phyloP scores from a whole-genome alignment of 2,888 invertebrate genomes.

The Drosophila gaucha region DNA sequence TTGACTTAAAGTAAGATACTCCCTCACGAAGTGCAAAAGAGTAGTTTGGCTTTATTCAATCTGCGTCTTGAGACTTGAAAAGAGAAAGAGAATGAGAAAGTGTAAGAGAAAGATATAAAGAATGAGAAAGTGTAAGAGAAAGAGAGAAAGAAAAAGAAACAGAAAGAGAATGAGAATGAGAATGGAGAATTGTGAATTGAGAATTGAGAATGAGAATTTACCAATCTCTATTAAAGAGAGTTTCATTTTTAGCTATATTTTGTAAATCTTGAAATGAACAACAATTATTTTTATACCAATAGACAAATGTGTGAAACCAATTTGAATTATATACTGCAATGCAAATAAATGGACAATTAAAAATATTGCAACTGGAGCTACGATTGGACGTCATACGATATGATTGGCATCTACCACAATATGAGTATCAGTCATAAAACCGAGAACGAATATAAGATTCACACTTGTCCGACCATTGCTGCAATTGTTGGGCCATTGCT shows the following conservation, averaged over 20 bases:
- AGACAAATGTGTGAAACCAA: neutral
- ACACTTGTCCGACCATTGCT: conserved; percentile 56
- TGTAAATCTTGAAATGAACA: neutral
- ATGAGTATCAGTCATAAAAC: conserved; percentile 61
- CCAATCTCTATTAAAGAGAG: too few species aligned
- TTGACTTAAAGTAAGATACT: neutral
- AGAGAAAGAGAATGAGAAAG: too few species aligned
- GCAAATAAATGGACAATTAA: conserved; percentile 31
- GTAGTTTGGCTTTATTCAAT: neutral
- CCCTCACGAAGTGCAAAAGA: neutral
- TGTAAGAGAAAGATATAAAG: too few species aligned
- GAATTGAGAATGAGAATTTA: too few species aligned
- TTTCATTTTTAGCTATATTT: neutral
- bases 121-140: too few species aligned
- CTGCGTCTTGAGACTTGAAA: too few species aligned
- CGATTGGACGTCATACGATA: conserved; percentile 23
- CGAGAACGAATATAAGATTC: conserved; percentile 43
- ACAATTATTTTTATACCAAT: neutral
- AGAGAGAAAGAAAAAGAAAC: too few species aligned
- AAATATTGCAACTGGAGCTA: conserved; percentile 16
- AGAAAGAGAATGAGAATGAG: too few species aligned
- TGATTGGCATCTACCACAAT: conserved; percentile 3
- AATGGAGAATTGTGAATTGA: too few species aligned
- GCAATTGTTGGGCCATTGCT: conserved; percentile 61
- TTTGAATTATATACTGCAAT: neutral